Evolutionary conservation across 2,888 invertebrate genomes (phyloP), one percentile per base, ranked within the genome.

Genomic region (Leptarthrus brevirostris): DNA sequence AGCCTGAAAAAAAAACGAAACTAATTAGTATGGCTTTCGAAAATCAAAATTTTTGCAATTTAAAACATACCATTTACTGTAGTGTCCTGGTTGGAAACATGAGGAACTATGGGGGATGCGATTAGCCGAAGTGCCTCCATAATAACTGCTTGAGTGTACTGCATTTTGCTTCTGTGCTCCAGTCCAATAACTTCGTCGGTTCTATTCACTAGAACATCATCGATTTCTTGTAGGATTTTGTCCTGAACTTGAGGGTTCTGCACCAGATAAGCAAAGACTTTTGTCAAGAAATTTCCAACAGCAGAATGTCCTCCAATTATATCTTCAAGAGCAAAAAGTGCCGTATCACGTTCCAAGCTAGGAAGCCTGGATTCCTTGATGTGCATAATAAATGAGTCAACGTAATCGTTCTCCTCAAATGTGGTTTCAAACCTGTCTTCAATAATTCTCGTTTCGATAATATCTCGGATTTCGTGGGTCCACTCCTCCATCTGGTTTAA

Each of bases 91-190:
- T 87, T 90, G 14, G 91, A 88, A 0, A 90, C 90, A 79, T 91
- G 89, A 0, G 91, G 91, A 0, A 91, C 90, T 70, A 91, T 90
- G 0, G 91, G 91, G 12, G 90, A 90, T 3, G 90, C 87, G 72
- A 90, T 88, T 56, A 89, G 79, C 72, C 91, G 83, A n/a, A 90
- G 86, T 0, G 89, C 86, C 81, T 91, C 91, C 78, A 88, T 86
- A 64, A 90, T 85, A 4, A 87, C 86, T 0, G 89, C 89, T 80
- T 90, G 89, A 0, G 88, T 88, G 80, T 89, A 90, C 0, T 89
- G 88, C 87, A 90, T 86, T 0, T 80, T 78, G 34, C 81, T 81
- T 73, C 88, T 83, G 79, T 90, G 87, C 8, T 71, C 74, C n/a
- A 78, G 49, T 47, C 53, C 71, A 14, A 78, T 77, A n/a, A 69